Evolutionary conservation across 2,113 vertebrate species (phyloP).

Genomic region (Thinocorus orbignyianus): DNA sequence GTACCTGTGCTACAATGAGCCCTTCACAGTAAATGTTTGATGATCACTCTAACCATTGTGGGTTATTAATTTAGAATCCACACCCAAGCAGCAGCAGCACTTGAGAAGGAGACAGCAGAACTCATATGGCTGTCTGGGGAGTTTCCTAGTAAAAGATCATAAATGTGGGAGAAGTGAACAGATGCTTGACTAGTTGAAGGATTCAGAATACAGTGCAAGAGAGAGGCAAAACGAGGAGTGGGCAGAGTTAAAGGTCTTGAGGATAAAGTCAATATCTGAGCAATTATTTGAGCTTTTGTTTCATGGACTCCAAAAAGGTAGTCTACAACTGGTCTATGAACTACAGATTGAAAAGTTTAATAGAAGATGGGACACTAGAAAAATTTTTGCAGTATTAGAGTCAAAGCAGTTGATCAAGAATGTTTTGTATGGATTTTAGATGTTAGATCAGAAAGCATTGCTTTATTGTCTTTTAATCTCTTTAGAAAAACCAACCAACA

Average conservation of each 20-base stretch:
- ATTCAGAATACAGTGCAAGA: background rate
- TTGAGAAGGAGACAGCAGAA: background rate
- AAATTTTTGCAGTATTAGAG: background rate
- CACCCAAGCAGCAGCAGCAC: rapidly evolving
- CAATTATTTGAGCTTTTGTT: background rate
- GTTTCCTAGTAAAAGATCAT: background rate
- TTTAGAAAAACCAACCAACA: background rate
- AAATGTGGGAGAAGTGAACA: background rate
- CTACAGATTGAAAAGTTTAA: background rate
- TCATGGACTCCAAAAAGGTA: background rate
- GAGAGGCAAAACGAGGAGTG: background rate
- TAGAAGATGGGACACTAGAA: background rate
- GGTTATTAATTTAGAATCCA: background rate
- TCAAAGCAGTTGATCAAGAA: background rate
- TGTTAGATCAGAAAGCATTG: background rate
- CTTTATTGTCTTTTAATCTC: background rate
- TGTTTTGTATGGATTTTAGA: background rate
- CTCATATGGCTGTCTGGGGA: background rate
- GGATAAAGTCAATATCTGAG: background rate
- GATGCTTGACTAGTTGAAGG: background rate
- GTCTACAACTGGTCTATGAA: background rate
- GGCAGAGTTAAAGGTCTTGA: background rate
- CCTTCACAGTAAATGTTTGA: background rate
- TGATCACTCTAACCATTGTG: background rate
- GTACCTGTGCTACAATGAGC: background rate